Evolutionary conservation across 2,888 invertebrate genomes (phyloP), one percentile per base, ranked within the genome.

Genomic region (Atethmia centrago): DNA sequence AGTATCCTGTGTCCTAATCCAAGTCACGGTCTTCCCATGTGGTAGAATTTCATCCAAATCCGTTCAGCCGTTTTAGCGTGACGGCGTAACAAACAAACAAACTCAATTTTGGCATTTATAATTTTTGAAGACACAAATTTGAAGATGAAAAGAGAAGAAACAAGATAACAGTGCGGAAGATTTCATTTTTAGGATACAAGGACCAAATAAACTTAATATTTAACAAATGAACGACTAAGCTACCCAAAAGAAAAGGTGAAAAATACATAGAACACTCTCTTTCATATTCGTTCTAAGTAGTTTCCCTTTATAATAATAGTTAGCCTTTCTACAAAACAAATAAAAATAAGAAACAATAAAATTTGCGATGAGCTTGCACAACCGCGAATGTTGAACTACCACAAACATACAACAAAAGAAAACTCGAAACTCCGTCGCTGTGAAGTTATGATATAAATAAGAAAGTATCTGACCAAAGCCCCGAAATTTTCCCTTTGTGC

Each of bases 401-500:
- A 79, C 65, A 80, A 74, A 73, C 63, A 72, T 62, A 61, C 42
- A 74, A 86, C 86, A 86, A 80, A 74, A 86, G 75, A 75, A 73
- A 83, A 83, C 71, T 81, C 51, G 67, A 80, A 85, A 80, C 76
- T 70, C 70, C 16, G 67, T 31, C 51, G 70, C 63, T 67, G 31
- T 80, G 81, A 74, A 79, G 73, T 84, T 80, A 71, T 70, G 68
- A 71, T 82, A 86, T 86, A 84, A 86, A 84, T 82, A 86, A 76
- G 85, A 76, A 85, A 84, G 85, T 84, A 85, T 84, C 82, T 77
- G 77, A 82, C 74, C 82, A 82, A 67, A 75, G 74, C 79, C 68
- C 70, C 73, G 85, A 87, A 88, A 87, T 83, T 80, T 87, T 87
- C 71, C 79, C 87, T 88, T 86, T 88, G 87, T 90, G 83, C 84